These are phyloP conservation scores for Pygoscelis adeliae DNA, from an alignment of 2,113 vertebrate genomes.

Conservation along the genomic window DNA sequence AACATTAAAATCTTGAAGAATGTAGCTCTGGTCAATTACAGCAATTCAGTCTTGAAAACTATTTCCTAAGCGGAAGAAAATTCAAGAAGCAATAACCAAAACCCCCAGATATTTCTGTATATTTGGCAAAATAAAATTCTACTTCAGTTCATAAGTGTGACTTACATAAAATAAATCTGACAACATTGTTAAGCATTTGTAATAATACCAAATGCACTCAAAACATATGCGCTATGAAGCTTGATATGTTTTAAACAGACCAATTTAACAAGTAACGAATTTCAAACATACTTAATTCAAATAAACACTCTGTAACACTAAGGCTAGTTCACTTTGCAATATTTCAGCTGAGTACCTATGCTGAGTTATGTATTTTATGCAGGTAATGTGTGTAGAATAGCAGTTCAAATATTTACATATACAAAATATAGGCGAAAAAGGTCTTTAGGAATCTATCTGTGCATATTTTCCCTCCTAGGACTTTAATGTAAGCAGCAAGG, in stretches of 20 bases:
- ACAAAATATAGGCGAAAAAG: slow-evolving; percentile 20
- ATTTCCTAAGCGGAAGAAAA: slow-evolving; percentile 12
- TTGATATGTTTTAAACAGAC: slow-evolving; percentile 2
- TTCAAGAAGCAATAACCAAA: slow-evolving; percentile 2
- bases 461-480: background rate
- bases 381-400: slow-evolving; percentile 21
- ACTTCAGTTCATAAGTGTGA: background rate
- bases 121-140: slow-evolving; percentile 1
- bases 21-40: slow-evolving; percentile 53
- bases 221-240: background rate
- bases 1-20: slow-evolving; percentile 60
- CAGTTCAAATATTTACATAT: slow-evolving; percentile 64
- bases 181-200: background rate
- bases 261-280: background rate
- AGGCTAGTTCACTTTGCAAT: background rate
- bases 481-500: slow-evolving; percentile 15
- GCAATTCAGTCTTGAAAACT: slow-evolving; percentile 63
- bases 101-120: background rate
- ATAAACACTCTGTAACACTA: background rate
- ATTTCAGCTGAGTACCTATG: slow-evolving; percentile 24
- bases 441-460: slow-evolving; percentile 40
- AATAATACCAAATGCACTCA: slow-evolving; percentile 6
- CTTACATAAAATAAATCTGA: background rate
- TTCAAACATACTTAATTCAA: slow-evolving; percentile 5
- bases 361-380: slow-evolving; percentile 27